Percentiles rank a stretch among this genome's conserved stretches.
phyloP scores from a whole-genome alignment of 2,113 vertebrate species.

The Alligator mississippiensis region DNA sequence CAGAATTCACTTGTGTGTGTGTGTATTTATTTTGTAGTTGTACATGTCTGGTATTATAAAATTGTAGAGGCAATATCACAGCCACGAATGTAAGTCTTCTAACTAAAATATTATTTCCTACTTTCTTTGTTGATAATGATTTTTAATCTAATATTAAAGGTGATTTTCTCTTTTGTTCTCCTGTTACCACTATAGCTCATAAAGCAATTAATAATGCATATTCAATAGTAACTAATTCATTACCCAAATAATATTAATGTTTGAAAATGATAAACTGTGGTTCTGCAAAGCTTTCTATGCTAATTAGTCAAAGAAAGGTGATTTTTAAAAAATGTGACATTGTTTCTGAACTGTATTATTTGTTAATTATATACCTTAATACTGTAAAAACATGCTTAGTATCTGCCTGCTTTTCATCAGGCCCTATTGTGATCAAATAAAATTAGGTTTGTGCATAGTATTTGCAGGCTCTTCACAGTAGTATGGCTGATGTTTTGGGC shows the following conservation, averaged over 20 bases:
- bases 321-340: background rate
- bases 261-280: background rate
- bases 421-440: background rate
- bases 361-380: background rate
- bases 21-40: background rate
- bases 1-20: background rate
- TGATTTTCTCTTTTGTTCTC: background rate
- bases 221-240: background rate
- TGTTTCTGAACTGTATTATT: background rate
- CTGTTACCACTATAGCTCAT: background rate
- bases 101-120: background rate
- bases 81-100: background rate
- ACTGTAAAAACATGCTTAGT: background rate
- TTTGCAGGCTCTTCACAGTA: background rate
- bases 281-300: background rate
- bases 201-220: background rate
- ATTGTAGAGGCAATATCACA: background rate
- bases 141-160: background rate
- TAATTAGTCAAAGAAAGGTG: background rate
- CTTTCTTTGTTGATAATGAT: background rate
- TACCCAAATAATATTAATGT: background rate
- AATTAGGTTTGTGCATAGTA: background rate
- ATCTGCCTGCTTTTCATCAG: background rate
- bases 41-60: background rate
- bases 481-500: background rate